These are phyloP conservation scores for Tinamus guttatus DNA, from an alignment of 2,113 vertebrate species.

Conservation along the genomic window DNA sequence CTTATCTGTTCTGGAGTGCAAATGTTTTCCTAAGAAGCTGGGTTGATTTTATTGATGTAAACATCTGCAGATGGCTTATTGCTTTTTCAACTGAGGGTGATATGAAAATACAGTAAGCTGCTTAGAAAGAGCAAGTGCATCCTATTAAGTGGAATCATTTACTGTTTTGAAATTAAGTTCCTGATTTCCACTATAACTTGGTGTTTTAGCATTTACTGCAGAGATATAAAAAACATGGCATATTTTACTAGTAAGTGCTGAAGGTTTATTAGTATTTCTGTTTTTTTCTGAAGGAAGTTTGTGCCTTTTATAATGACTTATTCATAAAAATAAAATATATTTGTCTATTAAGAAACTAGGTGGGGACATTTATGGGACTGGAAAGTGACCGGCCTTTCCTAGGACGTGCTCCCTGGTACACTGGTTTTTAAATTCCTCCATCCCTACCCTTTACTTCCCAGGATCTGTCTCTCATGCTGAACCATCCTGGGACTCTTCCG, in stretches of 20 bases:
- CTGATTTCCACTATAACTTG: not conserved
- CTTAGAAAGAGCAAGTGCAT: not conserved
- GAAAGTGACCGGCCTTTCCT: not conserved
- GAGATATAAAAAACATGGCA: not conserved
- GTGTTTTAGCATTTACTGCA: not conserved
- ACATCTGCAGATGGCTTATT: constrained; percentile 53
- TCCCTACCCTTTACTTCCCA: not conserved
- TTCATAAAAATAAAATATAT: not conserved
- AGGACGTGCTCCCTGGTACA: not conserved
- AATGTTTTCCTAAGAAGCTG: constrained; percentile 34
- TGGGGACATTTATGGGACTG: not conserved
- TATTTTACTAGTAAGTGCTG: not conserved
- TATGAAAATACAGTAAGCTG: not conserved
- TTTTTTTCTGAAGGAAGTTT: not conserved
- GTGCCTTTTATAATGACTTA: not conserved
- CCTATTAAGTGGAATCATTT: not conserved
- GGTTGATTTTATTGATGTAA: constrained; percentile 36
- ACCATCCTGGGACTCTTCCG: not conserved
- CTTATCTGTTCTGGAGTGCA: constrained; percentile 19
- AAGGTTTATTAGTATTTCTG: not conserved
- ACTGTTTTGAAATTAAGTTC: constrained; percentile 6
- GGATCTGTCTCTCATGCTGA: not conserved
- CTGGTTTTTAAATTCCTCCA: not conserved
- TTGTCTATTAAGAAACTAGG: not conserved
- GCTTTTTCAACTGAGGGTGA: not conserved